Conservation (phyloP, 2,797 vertebrate genomes). For the Chelon auratus region DNA sequence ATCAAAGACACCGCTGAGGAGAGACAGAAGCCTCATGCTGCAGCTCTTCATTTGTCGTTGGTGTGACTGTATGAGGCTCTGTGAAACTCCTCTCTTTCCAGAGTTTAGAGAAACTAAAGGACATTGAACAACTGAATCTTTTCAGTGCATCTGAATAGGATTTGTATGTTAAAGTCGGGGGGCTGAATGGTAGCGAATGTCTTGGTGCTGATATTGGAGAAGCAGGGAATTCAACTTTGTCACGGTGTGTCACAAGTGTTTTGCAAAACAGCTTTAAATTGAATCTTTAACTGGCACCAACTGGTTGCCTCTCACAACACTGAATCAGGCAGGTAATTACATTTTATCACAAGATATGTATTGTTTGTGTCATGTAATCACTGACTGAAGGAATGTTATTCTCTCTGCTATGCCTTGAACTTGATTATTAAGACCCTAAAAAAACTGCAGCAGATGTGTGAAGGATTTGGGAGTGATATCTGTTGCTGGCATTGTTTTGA, state of each 20-base stretch:
- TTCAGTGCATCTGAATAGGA: conserved; percentile 44
- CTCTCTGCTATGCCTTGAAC: conserved; percentile 43
- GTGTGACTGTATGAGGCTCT: conserved; percentile 57
- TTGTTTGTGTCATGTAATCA: conserved; percentile 28
- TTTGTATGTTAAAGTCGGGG: conserved; percentile 33
- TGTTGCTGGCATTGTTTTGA: conserved; percentile 12
- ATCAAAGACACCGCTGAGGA: conserved; percentile 60
- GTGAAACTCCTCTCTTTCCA: conserved; percentile 53
- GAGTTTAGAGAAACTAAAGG: conserved; percentile 60
- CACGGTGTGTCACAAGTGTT: conserved; percentile 53
- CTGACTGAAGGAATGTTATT: conserved; percentile 41
- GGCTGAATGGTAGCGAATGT: conserved; percentile 35
- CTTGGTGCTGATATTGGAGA: conserved; percentile 30
- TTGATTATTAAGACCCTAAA: conserved; percentile 21
- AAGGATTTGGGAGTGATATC: conserved; percentile 28
- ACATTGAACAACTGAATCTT: conserved; percentile 45
- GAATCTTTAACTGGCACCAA: conserved; percentile 27
- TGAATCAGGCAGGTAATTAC: conserved; percentile 8
- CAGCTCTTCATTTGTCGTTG: conserved; percentile 56
- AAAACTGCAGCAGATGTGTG: conserved; percentile 33
- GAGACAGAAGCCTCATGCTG: conserved; percentile 51
- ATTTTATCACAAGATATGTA: conserved; percentile 27
- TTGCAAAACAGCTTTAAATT: conserved; percentile 36
- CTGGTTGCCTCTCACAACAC: conserved; percentile 26
- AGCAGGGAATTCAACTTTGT: conserved; percentile 26